Base-by-base conservation (phyloP, 2,113 vertebrate species). In the Castor canadensis region DNA sequence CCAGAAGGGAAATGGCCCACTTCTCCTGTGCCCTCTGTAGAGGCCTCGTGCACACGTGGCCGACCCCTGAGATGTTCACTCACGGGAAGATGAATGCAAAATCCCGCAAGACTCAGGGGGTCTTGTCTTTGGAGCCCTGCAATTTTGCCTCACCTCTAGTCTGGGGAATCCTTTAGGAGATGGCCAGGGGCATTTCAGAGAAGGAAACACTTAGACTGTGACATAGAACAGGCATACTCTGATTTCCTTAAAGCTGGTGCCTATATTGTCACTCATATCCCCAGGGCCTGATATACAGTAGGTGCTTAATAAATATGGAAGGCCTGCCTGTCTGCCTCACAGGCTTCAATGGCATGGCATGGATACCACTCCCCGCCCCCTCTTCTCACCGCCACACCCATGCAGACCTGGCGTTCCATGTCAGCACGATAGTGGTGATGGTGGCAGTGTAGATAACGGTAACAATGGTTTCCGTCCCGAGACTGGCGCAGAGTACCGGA, bases 41-140 rank as follows among this genome's bases (percentile, higher is more conserved):
- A n/a, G 0, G 5, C 62, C 43, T 9, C 3, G 0, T 20, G 7
- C 0, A 1, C 56, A 2, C 11, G 0, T 3, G 22, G 79, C 72
- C 47, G 4, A 0, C 19, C 60, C 7, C 9, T 11, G 0, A 24
- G 80, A n/a, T n/a, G n/a, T n/a, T n/a, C 38, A 8, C 26, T 32
- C 12, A 26, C 35, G 32, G 85, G 20, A 58, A 17, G 43, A 43
- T 7, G 26, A 28, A 8, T 10, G 58, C 32, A 47, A 16, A 13
- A 4, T 17, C 45, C 13, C 0, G 66, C 45, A 19, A 3, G 62
- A 12, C 30, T 30, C 38, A 3, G 67, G 16, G 35, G 22, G 35
- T 24, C 0, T 60, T 20, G 5, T 24, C 24, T 13, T 13, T 0
- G 7, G 58, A 24, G 71, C 26, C 43, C 5, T n/a, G 24, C 1